Conservation (phyloP, 2,888 invertebrate species). For the Lypha dubia region DNA sequence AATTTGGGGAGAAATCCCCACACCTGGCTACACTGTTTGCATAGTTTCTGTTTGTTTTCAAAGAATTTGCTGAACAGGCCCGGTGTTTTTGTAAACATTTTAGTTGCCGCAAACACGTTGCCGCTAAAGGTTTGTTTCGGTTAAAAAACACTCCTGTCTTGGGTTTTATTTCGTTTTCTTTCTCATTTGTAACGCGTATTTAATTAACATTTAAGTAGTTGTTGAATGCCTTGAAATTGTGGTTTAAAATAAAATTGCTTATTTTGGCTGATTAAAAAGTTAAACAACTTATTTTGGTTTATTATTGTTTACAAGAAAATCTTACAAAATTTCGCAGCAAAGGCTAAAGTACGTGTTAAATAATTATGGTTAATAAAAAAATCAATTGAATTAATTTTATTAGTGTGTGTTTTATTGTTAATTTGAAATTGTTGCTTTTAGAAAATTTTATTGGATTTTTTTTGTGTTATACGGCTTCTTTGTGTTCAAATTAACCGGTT, state of each 20-base stretch:
- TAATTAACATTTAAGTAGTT: slow-evolving; percentile 6
- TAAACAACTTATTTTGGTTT: slow-evolving; percentile 12
- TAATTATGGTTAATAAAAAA: slow-evolving; percentile 14
- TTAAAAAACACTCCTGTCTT: slow-evolving; percentile 3
- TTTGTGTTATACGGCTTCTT: slow-evolving; percentile 59
- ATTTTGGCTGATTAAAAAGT: slow-evolving; percentile 20
- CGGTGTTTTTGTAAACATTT: slow-evolving; percentile 31
- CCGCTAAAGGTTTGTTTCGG: slow-evolving; percentile 26
- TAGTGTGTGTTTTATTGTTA: slow-evolving; percentile 9
- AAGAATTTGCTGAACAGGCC: slow-evolving; percentile 30
- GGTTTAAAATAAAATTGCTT: slow-evolving; percentile 8
- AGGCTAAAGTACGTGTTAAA: slow-evolving; percentile 69
- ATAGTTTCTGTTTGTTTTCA: slow-evolving; percentile 24
- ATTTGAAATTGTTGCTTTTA: slow-evolving; percentile 41
- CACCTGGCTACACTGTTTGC: too few species aligned
- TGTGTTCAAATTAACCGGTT: slow-evolving; percentile 47
- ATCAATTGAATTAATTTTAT: slow-evolving; percentile 28
- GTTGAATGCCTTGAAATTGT: slow-evolving; percentile 46
- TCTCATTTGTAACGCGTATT: slow-evolving; percentile 31
- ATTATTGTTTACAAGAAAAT: slow-evolving; percentile 39
- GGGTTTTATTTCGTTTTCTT: neutral
- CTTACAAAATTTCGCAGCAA: slow-evolving; percentile 68
- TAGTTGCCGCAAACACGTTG: slow-evolving; percentile 63
- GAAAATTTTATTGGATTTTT: slow-evolving; percentile 12
- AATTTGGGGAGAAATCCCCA: too few species aligned